phyloP scores from a whole-genome alignment of 2,113 vertebrate species.

The Lagopus leucura region DNA sequence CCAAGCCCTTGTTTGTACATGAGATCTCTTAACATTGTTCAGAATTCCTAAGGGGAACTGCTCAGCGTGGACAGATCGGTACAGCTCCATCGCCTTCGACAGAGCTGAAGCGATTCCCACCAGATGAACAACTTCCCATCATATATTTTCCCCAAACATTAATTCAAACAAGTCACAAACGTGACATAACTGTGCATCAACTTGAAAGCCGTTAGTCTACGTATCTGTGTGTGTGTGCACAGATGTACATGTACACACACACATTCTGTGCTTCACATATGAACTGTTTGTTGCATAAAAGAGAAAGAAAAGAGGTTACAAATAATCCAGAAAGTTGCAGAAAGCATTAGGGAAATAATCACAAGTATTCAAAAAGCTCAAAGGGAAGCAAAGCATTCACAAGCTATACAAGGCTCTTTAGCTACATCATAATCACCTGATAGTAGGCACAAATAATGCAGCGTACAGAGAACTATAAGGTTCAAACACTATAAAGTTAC shows the following conservation, averaged over 20 bases:
- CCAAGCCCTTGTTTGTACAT: not conserved
- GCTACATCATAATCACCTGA: slow-evolving; percentile 35
- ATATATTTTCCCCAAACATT: not conserved
- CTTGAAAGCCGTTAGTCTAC: slow-evolving; percentile 31
- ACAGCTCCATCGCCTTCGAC: not conserved
- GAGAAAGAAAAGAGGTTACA: slow-evolving; percentile 27
- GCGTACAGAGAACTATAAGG: slow-evolving; percentile 26
- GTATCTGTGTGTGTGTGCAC: not conserved
- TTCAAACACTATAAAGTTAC: slow-evolving; percentile 58
- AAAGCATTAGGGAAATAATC: slow-evolving; percentile 60
- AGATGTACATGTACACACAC: not conserved
- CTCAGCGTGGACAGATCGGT: not conserved
- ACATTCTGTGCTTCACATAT: slow-evolving; percentile 46
- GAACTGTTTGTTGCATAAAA: slow-evolving; percentile 47
- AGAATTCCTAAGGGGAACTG: not conserved
- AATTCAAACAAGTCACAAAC: not conserved
- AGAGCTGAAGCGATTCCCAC: not conserved
- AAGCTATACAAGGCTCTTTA: slow-evolving; percentile 32
- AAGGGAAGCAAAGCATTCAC: slow-evolving; percentile 47
- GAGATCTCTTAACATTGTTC: not conserved
- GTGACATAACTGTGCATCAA: not conserved
- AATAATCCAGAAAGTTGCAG: not conserved
- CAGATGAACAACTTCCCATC: not conserved
- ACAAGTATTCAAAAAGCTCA: slow-evolving; percentile 42
- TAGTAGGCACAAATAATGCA: slow-evolving; percentile 53